Conservation (phyloP, 2,797 vertebrate species). For the Malurus splendens region DNA sequence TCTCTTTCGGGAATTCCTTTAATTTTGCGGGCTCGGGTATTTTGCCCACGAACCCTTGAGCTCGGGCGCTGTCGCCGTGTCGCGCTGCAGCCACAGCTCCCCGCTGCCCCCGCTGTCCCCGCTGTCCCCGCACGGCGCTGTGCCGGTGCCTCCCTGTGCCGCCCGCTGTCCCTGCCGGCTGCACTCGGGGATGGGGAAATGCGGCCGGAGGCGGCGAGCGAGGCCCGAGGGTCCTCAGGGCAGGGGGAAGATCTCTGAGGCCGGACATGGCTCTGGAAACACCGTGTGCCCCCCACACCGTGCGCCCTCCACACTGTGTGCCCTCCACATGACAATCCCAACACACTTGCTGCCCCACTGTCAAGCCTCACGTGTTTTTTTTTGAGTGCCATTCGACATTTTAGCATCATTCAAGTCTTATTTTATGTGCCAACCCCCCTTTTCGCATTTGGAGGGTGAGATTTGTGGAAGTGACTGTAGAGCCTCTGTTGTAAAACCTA, state of each 20-base stretch:
- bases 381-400: neutral
- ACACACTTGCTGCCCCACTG: neutral
- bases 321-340: neutral
- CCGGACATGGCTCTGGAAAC: neutral
- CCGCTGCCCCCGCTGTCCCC: neutral
- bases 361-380: neutral
- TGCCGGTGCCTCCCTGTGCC: neutral
- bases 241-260: neutral
- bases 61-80: neutral
- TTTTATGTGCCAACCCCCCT: neutral
- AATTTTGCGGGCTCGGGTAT: neutral
- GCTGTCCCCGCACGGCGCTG: neutral
- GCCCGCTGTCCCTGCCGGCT: no score
- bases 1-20: neutral
- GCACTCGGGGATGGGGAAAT: rapidly evolving
- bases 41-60: neutral
- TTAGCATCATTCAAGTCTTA: neutral
- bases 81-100: neutral
- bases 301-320: no score
- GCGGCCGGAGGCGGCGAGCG: neutral
- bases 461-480: neutral
- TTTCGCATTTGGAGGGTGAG: neutral
- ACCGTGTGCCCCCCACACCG: no score
- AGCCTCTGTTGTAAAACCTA: neutral
- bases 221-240: no score